Evolutionary conservation across 1,140 invertebrate species (phyloP).

Genomic region (Ladona fulva): DNA sequence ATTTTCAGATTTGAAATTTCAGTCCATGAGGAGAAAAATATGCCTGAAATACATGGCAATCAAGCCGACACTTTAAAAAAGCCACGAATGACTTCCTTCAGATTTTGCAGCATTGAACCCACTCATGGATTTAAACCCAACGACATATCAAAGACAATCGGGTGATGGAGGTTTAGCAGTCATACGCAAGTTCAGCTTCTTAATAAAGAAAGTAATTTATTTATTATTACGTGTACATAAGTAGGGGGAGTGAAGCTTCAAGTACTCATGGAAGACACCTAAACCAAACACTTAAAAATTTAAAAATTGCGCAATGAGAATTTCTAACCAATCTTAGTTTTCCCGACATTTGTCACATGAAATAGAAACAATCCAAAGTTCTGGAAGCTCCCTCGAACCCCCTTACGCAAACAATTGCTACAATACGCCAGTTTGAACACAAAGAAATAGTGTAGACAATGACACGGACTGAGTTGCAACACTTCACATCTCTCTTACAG

Average conservation of each 20-base stretch:
- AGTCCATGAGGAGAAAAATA: too few species aligned
- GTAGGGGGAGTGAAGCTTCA: background rate
- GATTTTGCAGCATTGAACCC: background rate
- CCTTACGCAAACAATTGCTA: conserved; percentile 5
- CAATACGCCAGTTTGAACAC: background rate
- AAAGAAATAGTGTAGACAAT: conserved; percentile 3
- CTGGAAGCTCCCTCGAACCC: conserved; percentile 3
- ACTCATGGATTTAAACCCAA: background rate
- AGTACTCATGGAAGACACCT: background rate
- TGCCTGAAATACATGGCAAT: too few species aligned
- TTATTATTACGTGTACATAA: background rate
- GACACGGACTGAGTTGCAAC: conserved; percentile 2
- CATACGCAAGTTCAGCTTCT: background rate
- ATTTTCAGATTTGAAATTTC: too few species aligned
- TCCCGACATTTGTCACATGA: background rate
- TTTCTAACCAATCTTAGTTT: background rate
- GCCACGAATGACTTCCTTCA: background rate
- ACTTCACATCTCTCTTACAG: conserved; percentile 1
- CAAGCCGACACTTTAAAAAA: background rate
- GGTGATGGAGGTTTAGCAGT: background rate
- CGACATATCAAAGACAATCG: background rate
- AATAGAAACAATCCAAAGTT: background rate
- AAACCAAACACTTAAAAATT: background rate
- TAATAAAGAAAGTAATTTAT: conserved; percentile 3
- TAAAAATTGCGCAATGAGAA: background rate